Conservation (phyloP, 2,888 invertebrate genomes). For the Periphyllus acericola region DNA sequence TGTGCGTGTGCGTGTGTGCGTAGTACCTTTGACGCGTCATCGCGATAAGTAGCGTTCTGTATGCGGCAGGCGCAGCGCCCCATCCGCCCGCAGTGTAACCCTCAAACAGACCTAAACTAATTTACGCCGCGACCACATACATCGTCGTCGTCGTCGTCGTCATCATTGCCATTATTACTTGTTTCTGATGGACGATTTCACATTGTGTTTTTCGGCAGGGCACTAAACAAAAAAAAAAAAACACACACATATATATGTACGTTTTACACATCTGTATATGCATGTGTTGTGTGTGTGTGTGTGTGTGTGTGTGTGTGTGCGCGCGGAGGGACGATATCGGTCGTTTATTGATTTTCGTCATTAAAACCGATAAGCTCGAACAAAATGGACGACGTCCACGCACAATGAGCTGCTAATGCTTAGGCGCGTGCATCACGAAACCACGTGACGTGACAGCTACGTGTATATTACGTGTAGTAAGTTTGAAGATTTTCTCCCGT, state of each 20-base stretch:
- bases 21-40: conserved; percentile 46
- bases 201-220: conserved; percentile 57
- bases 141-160: conserved; percentile 7
- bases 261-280: neutral
- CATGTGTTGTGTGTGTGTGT: neutral
- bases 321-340: conserved; percentile 29
- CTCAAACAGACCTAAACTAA: conserved; percentile 54
- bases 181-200: conserved; percentile 50
- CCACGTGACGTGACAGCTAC: too few relatives aligned
- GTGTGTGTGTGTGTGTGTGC: too few relatives aligned
- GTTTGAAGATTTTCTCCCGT: too few relatives aligned
- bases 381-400: conserved; percentile 45
- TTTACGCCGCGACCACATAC: conserved; percentile 49
- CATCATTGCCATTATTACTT: conserved; percentile 32
- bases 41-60: conserved; percentile 52
- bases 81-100: conserved; percentile 12
- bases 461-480: too few relatives aligned
- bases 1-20: neutral
- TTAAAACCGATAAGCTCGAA: conserved; percentile 17
- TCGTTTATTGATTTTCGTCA: conserved; percentile 56
- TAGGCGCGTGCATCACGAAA: neutral
- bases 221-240: conserved; percentile 33
- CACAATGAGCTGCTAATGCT: neutral
- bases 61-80: conserved; percentile 23
- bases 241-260: neutral